A percentile compares a stretch with the other conserved stretches of the same genome.
Evolutionary conservation across 2,888 invertebrate species (phyloP).

Genomic region (Drosophila villosipedis): DNA sequence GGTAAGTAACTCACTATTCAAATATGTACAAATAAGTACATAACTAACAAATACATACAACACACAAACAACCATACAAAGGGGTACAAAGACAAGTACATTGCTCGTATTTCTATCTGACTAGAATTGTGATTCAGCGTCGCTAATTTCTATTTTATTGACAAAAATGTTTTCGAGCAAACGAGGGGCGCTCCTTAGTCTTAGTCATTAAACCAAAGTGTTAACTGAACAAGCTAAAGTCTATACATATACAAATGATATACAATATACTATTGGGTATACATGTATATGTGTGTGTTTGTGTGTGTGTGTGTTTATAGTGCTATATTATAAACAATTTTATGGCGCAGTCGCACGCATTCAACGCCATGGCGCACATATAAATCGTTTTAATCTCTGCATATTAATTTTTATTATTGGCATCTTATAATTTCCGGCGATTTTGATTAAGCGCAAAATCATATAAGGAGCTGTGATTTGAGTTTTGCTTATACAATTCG

Average conservation of each 20-base stretch:
- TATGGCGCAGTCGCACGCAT: conserved; percentile 68
- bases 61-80: conserved; percentile 16
- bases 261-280: conserved; percentile 27
- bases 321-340: conserved; percentile 60
- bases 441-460: conserved; percentile 60
- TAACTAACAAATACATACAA: conserved; percentile 18
- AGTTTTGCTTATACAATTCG: conserved; percentile 2
- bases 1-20: conserved; percentile 66
- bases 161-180: conserved; percentile 55
- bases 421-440: conserved; percentile 71
- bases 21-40: conserved; percentile 25
- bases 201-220: conserved; percentile 76
- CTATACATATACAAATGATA: conserved; percentile 2
- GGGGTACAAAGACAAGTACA: conserved; percentile 9
- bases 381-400: conserved; percentile 79
- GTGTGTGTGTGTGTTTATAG: conserved; percentile 26
- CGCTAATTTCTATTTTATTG: conserved; percentile 79
- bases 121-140: conserved; percentile 71
- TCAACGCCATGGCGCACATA: conserved; percentile 70
- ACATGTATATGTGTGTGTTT: conserved; percentile 18
- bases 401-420: conserved; percentile 76
- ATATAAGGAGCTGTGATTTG: conserved; percentile 57
- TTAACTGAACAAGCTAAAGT: conserved; percentile 61
- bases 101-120: conserved; percentile 30
- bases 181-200: conserved; percentile 77